Percentiles rank a stretch among this genome's conserved stretches.
phyloP scores from a whole-genome alignment of 2,113 vertebrate species.

The Elaphurus davidianus region DNA sequence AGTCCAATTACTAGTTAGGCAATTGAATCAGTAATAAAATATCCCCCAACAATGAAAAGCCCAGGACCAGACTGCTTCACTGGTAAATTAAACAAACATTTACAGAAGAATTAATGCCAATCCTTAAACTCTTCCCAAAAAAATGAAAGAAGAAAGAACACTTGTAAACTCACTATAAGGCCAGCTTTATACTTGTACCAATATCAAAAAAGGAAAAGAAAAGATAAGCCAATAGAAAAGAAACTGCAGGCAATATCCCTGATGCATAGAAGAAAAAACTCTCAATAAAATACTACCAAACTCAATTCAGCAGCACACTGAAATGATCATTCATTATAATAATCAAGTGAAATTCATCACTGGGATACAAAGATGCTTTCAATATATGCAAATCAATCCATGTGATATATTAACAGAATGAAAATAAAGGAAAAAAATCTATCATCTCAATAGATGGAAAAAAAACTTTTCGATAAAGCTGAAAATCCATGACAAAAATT shows the following conservation, averaged over 20 bases:
- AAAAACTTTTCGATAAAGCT: neutral
- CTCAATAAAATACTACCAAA: neutral
- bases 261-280: neutral
- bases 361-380: neutral
- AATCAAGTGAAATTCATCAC: neutral
- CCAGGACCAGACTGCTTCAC: neutral
- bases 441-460: neutral
- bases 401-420: neutral
- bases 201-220: neutral
- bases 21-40: neutral
- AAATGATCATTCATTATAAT: neutral
- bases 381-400: neutral
- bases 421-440: neutral
- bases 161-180: neutral
- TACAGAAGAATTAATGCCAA: neutral
- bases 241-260: neutral
- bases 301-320: neutral
- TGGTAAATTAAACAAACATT: neutral
- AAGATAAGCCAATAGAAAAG: neutral
- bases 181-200: too few species aligned
- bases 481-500: neutral
- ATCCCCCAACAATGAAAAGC: neutral
- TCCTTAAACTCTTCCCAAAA: neutral
- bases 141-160: neutral
- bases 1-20: neutral